phyloP scores from a whole-genome alignment of 2,888 invertebrate genomes.

The Paralinhomoeus sp. region DNA sequence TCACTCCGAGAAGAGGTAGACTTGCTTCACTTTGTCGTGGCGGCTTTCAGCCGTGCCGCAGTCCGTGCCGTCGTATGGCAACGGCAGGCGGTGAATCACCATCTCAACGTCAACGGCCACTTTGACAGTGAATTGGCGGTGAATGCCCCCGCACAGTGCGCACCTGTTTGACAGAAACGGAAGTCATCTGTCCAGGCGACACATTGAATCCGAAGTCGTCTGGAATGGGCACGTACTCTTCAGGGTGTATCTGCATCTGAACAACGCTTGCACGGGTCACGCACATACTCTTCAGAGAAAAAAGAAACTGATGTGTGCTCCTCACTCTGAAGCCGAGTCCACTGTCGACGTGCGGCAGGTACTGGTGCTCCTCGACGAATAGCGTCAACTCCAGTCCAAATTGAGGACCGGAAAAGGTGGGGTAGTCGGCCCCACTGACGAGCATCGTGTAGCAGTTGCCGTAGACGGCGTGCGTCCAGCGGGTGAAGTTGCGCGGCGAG shows the following conservation, averaged over 20 bases:
- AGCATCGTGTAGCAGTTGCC: no score
- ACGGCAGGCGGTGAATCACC: conserved; percentile 1
- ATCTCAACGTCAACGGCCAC: not conserved
- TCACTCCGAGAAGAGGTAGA: no score
- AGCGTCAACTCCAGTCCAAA: not conserved
- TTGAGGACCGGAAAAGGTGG: not conserved
- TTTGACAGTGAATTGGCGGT: no score
- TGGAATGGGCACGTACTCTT: conserved; percentile 3
- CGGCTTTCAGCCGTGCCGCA: no score
- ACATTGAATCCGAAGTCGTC: conserved; percentile 4
- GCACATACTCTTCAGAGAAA: not conserved
- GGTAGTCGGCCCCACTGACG: no score
- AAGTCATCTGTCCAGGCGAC: conserved; percentile 1
- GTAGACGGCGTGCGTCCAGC: no score
- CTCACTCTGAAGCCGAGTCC: not conserved
- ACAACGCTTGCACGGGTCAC: not conserved
- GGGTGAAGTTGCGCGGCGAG: no score
- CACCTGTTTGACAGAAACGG: conserved; percentile 1
- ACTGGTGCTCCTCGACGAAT: not conserved
- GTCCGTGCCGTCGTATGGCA: conserved; percentile 5
- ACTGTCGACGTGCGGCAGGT: not conserved
- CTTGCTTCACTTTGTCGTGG: no score
- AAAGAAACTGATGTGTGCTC: not conserved
- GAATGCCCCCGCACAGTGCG: no score
- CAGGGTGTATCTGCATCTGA: conserved; percentile 4